phyloP scores from a whole-genome alignment of 1,140 invertebrate species.

The Nylanderia fulva region DNA sequence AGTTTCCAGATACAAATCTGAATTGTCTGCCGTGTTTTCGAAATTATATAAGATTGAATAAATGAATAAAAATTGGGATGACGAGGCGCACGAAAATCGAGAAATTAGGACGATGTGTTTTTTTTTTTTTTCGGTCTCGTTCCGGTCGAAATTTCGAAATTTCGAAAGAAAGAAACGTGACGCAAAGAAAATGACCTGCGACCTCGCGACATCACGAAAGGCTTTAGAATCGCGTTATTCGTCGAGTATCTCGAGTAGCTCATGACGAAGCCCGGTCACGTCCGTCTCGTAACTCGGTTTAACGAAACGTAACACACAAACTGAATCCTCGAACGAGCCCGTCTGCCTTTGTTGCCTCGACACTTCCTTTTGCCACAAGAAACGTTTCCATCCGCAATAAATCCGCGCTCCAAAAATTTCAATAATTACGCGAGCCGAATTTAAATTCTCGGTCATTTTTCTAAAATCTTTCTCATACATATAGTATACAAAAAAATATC shows the following conservation, averaged over 20 bases:
- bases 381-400: not conserved
- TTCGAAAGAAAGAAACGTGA: conserved; percentile 36
- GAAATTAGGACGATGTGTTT: conserved; percentile 8
- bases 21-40: not conserved
- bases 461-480: not conserved
- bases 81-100: conserved; percentile 1
- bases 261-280: conserved; percentile 78
- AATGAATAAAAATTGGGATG: not conserved
- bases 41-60: not conserved
- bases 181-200: conserved; percentile 55
- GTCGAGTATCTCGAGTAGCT: conserved; percentile 70
- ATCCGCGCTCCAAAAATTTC: conserved; percentile 19
- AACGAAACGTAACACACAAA: conserved; percentile 82
- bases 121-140: not conserved
- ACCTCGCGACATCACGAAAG: conserved; percentile 42
- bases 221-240: conserved; percentile 67
- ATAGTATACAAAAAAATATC: not conserved
- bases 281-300: conserved; percentile 80
- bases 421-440: not conserved
- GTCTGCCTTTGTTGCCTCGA: conserved; percentile 23
- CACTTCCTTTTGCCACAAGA: conserved; percentile 8
- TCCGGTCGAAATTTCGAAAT: conserved; percentile 33
- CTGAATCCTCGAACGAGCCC: conserved; percentile 76
- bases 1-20: not conserved
- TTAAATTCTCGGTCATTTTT: not conserved